A percentile compares a stretch with the other conserved stretches of the same genome.
Conservation (phyloP, 2,888 invertebrate genomes). For the Thalpophila matura region DNA sequence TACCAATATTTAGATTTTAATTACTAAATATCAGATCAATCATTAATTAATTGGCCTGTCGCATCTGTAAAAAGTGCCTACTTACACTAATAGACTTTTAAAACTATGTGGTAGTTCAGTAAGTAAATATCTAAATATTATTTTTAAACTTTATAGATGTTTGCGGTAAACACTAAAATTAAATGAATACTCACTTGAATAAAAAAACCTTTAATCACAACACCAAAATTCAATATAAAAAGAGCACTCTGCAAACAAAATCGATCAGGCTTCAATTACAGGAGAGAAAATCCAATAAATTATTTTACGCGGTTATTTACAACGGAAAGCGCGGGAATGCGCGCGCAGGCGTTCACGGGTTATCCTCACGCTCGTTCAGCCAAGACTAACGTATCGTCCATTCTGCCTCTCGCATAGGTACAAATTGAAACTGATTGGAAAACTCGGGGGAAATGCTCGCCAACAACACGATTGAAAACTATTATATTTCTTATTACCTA, state of each 20-base stretch:
- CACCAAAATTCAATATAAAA: conserved; percentile 20
- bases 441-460: conserved; percentile 50
- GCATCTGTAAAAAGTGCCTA: neutral
- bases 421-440: conserved; percentile 59
- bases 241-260: conserved; percentile 14
- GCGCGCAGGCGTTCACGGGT: conserved; percentile 46
- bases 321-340: conserved; percentile 52
- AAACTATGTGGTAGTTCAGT: too few relatives aligned
- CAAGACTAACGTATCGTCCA: conserved; percentile 61
- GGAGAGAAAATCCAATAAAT: conserved; percentile 30
- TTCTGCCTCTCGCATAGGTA: conserved; percentile 41
- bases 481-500: conserved; percentile 41
- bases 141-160: too few relatives aligned
- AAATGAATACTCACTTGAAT: conserved; percentile 30
- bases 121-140: too few relatives aligned
- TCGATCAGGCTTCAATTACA: conserved; percentile 8
- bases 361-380: conserved; percentile 53
- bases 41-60: neutral
- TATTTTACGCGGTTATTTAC: conserved; percentile 36
- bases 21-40: neutral
- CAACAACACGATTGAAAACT: conserved; percentile 38
- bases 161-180: neutral
- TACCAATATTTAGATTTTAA: too few relatives aligned
- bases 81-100: neutral
- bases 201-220: conserved; percentile 17